Base-by-base conservation (phyloP, 2,888 invertebrate genomes). In the Fabriciana adippe region DNA sequence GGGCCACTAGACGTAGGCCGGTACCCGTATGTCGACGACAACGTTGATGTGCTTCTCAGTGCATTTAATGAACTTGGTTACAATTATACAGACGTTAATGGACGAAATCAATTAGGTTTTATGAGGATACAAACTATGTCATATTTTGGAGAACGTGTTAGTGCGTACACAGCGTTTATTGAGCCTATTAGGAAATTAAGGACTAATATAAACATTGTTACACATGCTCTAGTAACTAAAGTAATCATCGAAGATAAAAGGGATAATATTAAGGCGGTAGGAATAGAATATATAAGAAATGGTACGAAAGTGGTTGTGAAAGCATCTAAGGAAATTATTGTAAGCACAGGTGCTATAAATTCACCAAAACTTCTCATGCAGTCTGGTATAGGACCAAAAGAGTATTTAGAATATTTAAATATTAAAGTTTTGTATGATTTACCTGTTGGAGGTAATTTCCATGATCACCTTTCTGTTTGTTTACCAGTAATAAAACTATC, bases 51-150 rank as follows among this genome's bases (percentile, higher is more conserved):
- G 8, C 72, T 92, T 6, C 77, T 92, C 2, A 90, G 90, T 73
- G 91, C 92, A 13, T 80, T 92, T 15, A 87, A 87, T 69, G 92
- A 92, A 75, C 76, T 92, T 41, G 90, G 91, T 15, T 89, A 88
- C 66, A 92, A 92, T 67, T 90, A 92, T 67, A 92, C 90, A 0
- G 92, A 92, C 68, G 79, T 92, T 1, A 92, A 92, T 70, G 92
- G 91, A 41, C 82, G 86, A 73, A 86, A 86, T 70, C 92, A 92
- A 71, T 69, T 92, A 31, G 92, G 92, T 0, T 92, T 90, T 67
- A 91, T 89, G 89, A 82, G 92, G 66, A 81, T 92, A 80, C 92
- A 92, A 68, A 88, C 90, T 0, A 90, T 83, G 83, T 88, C 91
- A 3, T 92, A 90, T 71, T 87, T 83, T 55, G 92, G 92, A 15